Evolutionary conservation across 2,113 vertebrate genomes (phyloP), one percentile per base, ranked within the genome.

Genomic region (Rafetus swinhoei): DNA sequence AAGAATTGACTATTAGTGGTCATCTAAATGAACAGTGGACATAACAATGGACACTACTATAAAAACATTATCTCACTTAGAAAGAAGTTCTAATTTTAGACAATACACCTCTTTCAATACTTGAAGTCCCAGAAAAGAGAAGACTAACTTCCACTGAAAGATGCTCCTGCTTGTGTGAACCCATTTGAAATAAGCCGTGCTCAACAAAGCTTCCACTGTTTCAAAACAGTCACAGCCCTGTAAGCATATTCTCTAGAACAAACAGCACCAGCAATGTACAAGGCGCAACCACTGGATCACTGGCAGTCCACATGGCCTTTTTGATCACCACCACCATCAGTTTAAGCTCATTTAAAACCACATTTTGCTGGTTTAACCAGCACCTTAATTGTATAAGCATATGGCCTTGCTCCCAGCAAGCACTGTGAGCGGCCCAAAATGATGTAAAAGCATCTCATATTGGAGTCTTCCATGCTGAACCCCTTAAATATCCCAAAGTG

Each of bases 401-500:
- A 32, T n/a, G 10, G 7, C 5, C 16, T 24, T 56, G 0, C 12
- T 72, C 27, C 15, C 59, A 89, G 81, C 0, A 21, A 93, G 81
- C 4, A 13, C 52, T 56, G 65, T 45, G 65, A 90, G 45, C 27
- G 81, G 89, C 69, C 3, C 52, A 27, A 45, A 14, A 89, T 12
- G 2, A 62, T 52, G 22, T 3, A 65, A 21, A 77, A 92, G 80
- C 53, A 54, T 45, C 35, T 45, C 72, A 45, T 6, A 45, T 5
- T 24, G 39, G 35, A 76, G 21, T 39, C 21, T 76, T 76, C 72
- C 11, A 22, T 3, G 24, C 9, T 74, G 35, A 74, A 39, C 39
- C 72, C 94, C 39, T 85, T 85, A 95, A 92, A 80, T 27, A 89
- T 29, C 79, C 60, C 84, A 59, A 84, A 85, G 35, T 74, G 69